Conservation (phyloP, 2,113 vertebrate genomes). For the Emydocephalus ijimae region DNA sequence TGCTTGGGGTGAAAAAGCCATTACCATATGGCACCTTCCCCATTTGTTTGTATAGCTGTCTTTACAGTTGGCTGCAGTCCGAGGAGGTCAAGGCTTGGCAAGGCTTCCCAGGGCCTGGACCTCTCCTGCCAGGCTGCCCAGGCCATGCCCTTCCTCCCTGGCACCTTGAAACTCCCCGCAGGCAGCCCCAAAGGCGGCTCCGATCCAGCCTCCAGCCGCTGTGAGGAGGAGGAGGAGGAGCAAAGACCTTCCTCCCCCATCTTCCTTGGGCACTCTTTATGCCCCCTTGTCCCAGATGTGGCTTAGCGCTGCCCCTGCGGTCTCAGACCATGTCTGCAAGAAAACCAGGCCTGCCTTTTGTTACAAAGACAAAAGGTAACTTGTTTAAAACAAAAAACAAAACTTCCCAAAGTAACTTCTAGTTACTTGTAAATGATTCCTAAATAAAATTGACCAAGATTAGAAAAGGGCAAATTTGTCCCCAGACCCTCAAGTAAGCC, state of each 20-base stretch:
- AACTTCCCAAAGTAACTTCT: not conserved
- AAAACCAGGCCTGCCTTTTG: not conserved
- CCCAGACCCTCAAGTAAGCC: not conserved
- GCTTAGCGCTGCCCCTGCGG: not conserved
- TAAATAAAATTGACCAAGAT: not conserved
- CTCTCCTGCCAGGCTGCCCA: not conserved
- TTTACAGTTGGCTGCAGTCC: not conserved
- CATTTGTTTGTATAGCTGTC: not conserved
- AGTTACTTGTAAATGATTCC: not conserved
- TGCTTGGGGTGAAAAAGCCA: not conserved
- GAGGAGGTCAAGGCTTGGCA: not conserved
- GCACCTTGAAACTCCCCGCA: not conserved
- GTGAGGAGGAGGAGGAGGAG: not conserved
- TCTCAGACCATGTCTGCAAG: not conserved
- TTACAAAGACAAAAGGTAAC: not conserved
- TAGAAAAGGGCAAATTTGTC: not conserved
- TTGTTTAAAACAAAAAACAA: not conserved
- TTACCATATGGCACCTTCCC: not conserved
- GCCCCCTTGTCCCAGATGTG: not conserved
- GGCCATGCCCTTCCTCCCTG: not conserved
- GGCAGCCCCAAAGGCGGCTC: not conserved
- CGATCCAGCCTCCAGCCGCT: not conserved
- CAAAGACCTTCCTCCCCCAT: not conserved
- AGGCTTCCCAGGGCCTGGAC: not conserved
- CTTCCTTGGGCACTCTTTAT: not conserved